These are phyloP conservation scores for Trachymyrmex cornetzi DNA, from an alignment of 1,140 invertebrate genomes.

Conservation along the genomic window DNA sequence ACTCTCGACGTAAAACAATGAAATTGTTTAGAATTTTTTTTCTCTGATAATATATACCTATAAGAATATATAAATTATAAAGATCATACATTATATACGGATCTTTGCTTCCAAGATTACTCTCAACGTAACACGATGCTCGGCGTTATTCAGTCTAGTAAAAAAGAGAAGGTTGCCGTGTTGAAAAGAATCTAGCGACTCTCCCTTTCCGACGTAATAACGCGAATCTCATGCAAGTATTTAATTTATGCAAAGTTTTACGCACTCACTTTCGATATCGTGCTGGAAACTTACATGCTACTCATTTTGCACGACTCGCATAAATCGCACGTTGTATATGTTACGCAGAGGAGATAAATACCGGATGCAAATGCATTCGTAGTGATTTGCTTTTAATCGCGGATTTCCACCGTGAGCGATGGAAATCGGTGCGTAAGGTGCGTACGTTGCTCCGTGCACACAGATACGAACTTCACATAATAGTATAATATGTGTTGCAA, in stretches of 20 bases:
- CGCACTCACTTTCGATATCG: conserved; percentile 32
- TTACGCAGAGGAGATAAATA: conserved; percentile 34
- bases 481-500: neutral
- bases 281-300: conserved; percentile 29
- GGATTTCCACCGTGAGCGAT: conserved; percentile 10
- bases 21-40: neutral
- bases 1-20: conserved; percentile 2
- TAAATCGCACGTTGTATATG: neutral
- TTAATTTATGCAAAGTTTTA: conserved; percentile 31
- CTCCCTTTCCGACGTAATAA: conserved; percentile 29
- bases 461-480: neutral
- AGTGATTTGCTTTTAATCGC: conserved; percentile 41
- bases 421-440: neutral
- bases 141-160: neutral
- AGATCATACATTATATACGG: no score
- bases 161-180: neutral
- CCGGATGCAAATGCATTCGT: conserved; percentile 13
- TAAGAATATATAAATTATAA: neutral
- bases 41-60: neutral
- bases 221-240: neutral
- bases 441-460: neutral
- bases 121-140: neutral
- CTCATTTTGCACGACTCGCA: neutral
- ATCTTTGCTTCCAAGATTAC: neutral
- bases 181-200: conserved; percentile 25